Conservation (phyloP, 1,140 invertebrate species). For the Saccostrea glomerata region DNA sequence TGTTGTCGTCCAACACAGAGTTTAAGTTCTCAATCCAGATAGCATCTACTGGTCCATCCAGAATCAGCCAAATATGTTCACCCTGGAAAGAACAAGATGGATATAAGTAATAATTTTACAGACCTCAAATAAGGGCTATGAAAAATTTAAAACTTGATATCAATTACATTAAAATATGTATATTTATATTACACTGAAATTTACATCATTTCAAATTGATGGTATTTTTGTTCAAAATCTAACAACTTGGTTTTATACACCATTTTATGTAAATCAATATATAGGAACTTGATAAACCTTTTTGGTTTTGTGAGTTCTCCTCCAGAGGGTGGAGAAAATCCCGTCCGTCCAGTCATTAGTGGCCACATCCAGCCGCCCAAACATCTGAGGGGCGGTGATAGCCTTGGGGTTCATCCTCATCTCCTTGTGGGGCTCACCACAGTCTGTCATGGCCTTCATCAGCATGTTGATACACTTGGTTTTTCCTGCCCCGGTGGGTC, state of each 20-base stretch:
- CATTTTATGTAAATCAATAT: neutral
- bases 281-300: constrained; percentile 80
- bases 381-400: constrained; percentile 98
- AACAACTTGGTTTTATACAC: too few species aligned
- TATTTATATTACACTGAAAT: too few species aligned
- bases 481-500: constrained; percentile 96
- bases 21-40: constrained; percentile 81
- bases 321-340: constrained; percentile 97
- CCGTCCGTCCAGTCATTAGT: constrained; percentile 99
- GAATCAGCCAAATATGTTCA: constrained; percentile 78
- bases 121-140: neutral
- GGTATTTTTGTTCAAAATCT: too few species aligned
- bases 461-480: constrained; percentile 95
- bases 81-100: constrained; percentile 63
- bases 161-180: too few species aligned
- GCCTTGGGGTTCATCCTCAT: constrained; percentile 99
- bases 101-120: too few species aligned
- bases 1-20: constrained; percentile 80
- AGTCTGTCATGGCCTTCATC: constrained; percentile 85
- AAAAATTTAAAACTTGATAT: neutral
- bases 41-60: constrained; percentile 80
- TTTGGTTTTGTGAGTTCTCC: constrained; percentile 94
- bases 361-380: constrained; percentile 95
- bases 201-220: too few species aligned
- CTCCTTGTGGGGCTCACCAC: constrained; percentile 82